Base-by-base conservation (phyloP, 2,797 vertebrate genomes). In the Gallinago stenura region DNA sequence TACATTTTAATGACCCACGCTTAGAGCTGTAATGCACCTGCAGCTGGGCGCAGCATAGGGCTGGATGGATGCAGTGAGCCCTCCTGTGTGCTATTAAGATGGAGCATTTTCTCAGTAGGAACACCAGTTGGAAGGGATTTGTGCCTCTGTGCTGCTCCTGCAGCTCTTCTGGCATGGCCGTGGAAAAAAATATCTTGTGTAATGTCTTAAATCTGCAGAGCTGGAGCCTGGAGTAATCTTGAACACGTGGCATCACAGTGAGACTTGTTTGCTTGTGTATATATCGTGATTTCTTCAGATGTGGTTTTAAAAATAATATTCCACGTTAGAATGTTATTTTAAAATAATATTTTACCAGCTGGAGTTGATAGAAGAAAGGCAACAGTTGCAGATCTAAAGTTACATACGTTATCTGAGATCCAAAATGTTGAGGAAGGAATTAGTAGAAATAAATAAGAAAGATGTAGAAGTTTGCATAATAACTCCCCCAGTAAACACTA, bases 91-190 rank as follows among this genome's bases (percentile, higher is more conserved):
- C 35, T 54, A 5, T 61, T 81, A 78, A 76, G 51, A 76, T 3
- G 0, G 51, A 84, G 30, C 24, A 7, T 84, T 90, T 95, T 95
- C 77, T 91, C 87, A 58, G 82, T 65, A 53, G 87, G 65, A 81
- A 15, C 26, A 54, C 31, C 72, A 65, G 61, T 72, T 86, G 80
- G 80, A 90, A 90, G 70, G 94, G 70, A 88, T 95, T 89, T 93
- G 57, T 96, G 65, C 82, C 48, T 94, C 48, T 76, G 3, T 75
- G 7, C 45, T 94, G 57, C 37, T 83, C 88, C 83, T 60, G 72
- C 56, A 89, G 90, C 80, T 90, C 79, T 90, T 87, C 77, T 84
- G 76, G 62, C 62, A 56, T 69, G 65, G n/a, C 85, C 10, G 0
- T 66, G 50, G n/a, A 37, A 91, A 70, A 33, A 60, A 56, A 62